phyloP scores from a whole-genome alignment of 2,888 invertebrate genomes.

The Hylaea fasciaria region DNA sequence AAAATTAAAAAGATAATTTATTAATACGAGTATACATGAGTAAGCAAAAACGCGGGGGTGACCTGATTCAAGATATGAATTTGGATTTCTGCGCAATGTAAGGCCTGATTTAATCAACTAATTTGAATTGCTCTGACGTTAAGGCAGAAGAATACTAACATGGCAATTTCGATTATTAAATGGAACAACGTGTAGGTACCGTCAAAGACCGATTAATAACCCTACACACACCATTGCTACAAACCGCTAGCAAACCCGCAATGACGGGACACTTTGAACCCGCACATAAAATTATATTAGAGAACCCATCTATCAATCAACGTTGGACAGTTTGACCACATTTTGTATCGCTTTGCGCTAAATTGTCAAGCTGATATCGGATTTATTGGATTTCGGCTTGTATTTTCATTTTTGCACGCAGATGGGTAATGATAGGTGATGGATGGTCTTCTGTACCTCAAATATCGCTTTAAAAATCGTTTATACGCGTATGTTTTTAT shows the following conservation, averaged over 20 bases:
- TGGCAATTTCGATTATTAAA: no score
- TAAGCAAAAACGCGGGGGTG: no score
- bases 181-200: background rate
- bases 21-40: no score
- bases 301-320: conserved; percentile 48
- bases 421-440: conserved; percentile 26
- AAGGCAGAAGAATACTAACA: no score
- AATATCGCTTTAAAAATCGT: background rate
- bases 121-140: no score
- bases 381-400: conserved; percentile 29
- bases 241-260: conserved; percentile 8
- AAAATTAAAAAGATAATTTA: no score
- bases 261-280: conserved; percentile 29
- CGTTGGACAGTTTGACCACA: conserved; percentile 39
- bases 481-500: background rate
- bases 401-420: conserved; percentile 24
- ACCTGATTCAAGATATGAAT: no score
- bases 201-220: background rate
- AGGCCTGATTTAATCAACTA: no score
- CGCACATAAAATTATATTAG: conserved; percentile 37
- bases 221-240: background rate
- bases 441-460: conserved; percentile 14
- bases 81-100: no score
- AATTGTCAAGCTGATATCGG: conserved; percentile 35
- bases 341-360: conserved; percentile 36